phyloP scores from a whole-genome alignment of 1,140 invertebrate species.

The Mesaphorura yosii region DNA sequence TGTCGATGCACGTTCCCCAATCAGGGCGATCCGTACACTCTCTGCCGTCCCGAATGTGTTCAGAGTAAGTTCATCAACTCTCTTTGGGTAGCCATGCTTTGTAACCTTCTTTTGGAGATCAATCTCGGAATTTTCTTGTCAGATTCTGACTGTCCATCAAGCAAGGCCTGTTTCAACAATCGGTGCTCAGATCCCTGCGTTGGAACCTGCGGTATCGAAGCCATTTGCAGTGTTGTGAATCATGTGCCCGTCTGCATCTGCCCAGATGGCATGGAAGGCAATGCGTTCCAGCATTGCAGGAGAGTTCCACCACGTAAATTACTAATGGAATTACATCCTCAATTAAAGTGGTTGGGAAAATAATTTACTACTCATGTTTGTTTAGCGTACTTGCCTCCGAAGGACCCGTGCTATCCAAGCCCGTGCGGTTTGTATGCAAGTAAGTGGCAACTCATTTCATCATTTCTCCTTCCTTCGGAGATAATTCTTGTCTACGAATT shows the following conservation, averaged over 20 bases:
- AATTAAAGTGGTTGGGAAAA: conserved; percentile 42
- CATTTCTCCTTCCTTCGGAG: conserved; percentile 51
- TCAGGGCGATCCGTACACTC: conserved; percentile 51
- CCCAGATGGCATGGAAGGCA: conserved; percentile 48
- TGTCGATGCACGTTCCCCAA: conserved; percentile 33
- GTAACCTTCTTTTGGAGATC: too few relatives aligned
- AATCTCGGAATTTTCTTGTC: too few relatives aligned
- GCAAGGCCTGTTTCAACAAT: conserved; percentile 66
- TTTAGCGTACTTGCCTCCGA: conserved; percentile 50
- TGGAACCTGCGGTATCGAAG: conserved; percentile 8
- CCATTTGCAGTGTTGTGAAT: conserved; percentile 47
- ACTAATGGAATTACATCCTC: too few relatives aligned
- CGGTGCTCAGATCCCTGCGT: conserved; percentile 62
- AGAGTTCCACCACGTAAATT: too few relatives aligned
- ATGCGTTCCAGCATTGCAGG: background rate
- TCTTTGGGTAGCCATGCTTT: too few relatives aligned
- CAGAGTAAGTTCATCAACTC: too few relatives aligned
- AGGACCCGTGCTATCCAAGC: conserved; percentile 44
- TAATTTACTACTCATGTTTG: conserved; percentile 48
- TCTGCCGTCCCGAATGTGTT: conserved; percentile 57
- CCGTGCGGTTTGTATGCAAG: conserved; percentile 57
- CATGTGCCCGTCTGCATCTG: conserved; percentile 64
- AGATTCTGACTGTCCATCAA: conserved; percentile 62
- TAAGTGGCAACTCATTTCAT: conserved; percentile 56
- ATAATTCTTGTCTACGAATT: too few relatives aligned